Percentiles rank a stretch among this genome's conserved stretches.
Conservation (phyloP, 2,797 vertebrate species). For the Hapalemur alaotrensis region DNA sequence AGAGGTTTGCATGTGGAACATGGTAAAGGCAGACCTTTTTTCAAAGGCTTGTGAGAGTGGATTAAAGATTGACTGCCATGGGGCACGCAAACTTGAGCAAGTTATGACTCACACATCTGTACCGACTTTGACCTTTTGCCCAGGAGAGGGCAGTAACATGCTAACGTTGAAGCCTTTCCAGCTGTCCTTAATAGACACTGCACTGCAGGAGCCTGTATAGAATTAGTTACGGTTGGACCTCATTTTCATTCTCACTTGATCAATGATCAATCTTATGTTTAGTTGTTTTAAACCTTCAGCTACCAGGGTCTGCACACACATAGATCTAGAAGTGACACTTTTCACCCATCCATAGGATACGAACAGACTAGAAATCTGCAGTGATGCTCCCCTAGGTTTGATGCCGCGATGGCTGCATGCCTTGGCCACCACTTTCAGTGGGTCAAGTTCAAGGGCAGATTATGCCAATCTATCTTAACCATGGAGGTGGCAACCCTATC, state of each 20-base stretch:
- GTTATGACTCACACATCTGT: slow-evolving; percentile 26
- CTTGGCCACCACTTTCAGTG: background rate
- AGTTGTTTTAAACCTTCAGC: background rate
- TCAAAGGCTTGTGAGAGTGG: background rate
- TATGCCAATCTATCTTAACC: background rate
- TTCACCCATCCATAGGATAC: background rate
- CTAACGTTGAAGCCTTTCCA: slow-evolving; percentile 51
- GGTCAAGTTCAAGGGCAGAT: background rate
- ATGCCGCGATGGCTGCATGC: background rate
- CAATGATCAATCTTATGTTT: background rate
- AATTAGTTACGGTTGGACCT: slow-evolving; percentile 22
- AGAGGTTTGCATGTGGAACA: background rate
- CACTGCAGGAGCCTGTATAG: background rate
- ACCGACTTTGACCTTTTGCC: slow-evolving; percentile 72
- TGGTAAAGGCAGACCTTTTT: background rate
- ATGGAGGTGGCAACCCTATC: background rate
- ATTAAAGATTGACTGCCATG: background rate
- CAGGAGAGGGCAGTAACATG: slow-evolving; percentile 80
- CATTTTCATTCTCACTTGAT: background rate
- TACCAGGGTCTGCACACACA: background rate
- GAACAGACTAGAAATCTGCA: background rate
- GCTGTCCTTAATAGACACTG: background rate
- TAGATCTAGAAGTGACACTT: background rate
- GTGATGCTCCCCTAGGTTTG: background rate
- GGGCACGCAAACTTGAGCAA: background rate